These are phyloP conservation scores for Drosophila merina DNA, from an alignment of 2,888 invertebrate genomes.

Conservation along the genomic window DNA sequence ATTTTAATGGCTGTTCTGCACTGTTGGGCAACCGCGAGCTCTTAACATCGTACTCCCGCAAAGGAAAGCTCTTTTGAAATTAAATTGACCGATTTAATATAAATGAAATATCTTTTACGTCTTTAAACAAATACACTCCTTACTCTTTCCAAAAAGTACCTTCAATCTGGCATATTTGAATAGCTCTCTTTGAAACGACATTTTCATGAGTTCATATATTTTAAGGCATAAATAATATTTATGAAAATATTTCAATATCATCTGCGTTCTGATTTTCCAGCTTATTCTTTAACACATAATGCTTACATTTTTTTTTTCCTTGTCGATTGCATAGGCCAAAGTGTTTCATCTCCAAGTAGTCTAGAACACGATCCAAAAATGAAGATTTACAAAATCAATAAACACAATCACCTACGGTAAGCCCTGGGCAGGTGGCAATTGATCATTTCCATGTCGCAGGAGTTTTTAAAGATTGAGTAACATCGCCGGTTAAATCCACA, in stretches of 20 bases:
- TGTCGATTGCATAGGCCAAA: neutral
- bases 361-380: neutral
- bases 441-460: constrained; percentile 11
- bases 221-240: too few relatives aligned
- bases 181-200: too few relatives aligned
- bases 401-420: neutral
- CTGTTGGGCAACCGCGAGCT: constrained; percentile 48
- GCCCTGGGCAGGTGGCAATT: constrained; percentile 4
- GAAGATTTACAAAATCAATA: neutral
- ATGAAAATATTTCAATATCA: constrained; percentile 5
- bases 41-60: constrained; percentile 15
- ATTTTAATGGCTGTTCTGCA: constrained; percentile 55
- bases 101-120: neutral
- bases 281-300: neutral
- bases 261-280: neutral
- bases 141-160: neutral
- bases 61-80: constrained; percentile 43
- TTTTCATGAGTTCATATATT: too few relatives aligned
- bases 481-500: constrained; percentile 15
- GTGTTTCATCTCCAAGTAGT: neutral
- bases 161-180: neutral
- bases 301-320: constrained; percentile 1
- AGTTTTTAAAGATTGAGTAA: constrained; percentile 1
- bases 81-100: constrained; percentile 54
- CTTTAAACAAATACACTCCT: neutral